Evolutionary conservation across 2,797 vertebrate species (phyloP), one percentile per base, ranked within the genome.

Genomic region (Neostethus bicornis): DNA sequence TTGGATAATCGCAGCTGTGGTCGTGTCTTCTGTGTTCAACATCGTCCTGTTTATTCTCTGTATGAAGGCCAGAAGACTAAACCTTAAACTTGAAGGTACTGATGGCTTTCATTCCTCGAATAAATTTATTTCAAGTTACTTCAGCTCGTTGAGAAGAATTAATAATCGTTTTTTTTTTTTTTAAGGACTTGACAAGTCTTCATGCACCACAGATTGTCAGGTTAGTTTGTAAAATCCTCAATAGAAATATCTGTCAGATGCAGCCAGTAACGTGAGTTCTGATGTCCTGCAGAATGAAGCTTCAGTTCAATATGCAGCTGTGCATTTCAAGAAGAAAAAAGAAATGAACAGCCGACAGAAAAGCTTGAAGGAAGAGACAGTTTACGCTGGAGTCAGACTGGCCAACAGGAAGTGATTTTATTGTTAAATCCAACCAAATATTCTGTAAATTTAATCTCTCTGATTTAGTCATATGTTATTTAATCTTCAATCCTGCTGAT

Each of bases 281-380:
- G 31, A 1, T 51, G 16, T 14, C 3, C 16, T 19, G 1, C 59
- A 85, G 82, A 51, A n/a, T 21, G 49, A 67, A 37, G 70, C 12
- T 1, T 31, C 11, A 24, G 4, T 64, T 39, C 77, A 69, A 16
- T 84, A 82, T 7, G 69, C 37, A 4, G 62, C 81, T 8, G 47
- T 81, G 68, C 57, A 70, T 49, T 75, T 79, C 25, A 75, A 68
- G 34, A 64, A 44, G 53, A 79, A 9, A 14, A 32, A 20, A 28
- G 8, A 34, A 5, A 46, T 42, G 13, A 62, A 47, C 19, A 29
- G 51, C 7, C 65, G 44, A 53, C 52, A 39, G 37, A 70, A 20
- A 14, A 61, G 16, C 52, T 37, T 26, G 12, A 38, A 79, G 25
- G 43, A 64, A 2, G 47, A 62, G 23, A 57, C 38, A 0, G 0